Base-by-base conservation (phyloP, 2,797 vertebrate species). In the Sebastes aleutianus region DNA sequence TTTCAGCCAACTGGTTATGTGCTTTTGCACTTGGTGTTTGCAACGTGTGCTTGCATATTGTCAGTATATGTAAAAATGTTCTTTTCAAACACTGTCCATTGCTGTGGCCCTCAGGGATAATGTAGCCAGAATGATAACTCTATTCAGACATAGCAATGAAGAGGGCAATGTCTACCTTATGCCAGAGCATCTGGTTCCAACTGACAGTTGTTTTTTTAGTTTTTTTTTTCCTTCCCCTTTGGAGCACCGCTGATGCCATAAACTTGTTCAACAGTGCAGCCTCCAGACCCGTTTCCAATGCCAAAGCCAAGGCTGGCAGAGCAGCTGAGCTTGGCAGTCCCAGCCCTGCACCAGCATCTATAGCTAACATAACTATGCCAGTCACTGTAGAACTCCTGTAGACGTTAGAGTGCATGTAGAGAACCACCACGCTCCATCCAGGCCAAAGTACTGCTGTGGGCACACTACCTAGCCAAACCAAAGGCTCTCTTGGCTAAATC, bases 221-320 rank as follows among this genome's bases (percentile, higher is more conserved):
- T 50, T 4, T 61, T 77, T 71, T 73, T 56, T 8, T 3, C 29
- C 31, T 76, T 82, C 73, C 76, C 68, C 79, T 87, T 91, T 84
- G 67, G 80, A 86, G 54, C 54, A 31, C 18, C 3, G 3, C 66
- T 68, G 36, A 70, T 82, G 90, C 90, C 90, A 93, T 78, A 63
- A 90, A 89, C 85, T 84, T 74, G 78, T 89, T 89, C 76, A 86
- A 89, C 87, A 90, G 76, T 83, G 83, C 59, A 83, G 88, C 87
- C 87, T 91, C 84, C 85, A 90, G 85, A 87, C 80, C 78, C 67
- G 22, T 76, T 84, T 88, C 75, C 71, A 76, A 34, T 82, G 86
- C 86, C 88, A 87, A 88, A 84, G 83, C 79, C 66, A 83, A 62
- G 82, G 70, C 85, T 93, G 92, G 90, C 92, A 91, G 43, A 74